Evolutionary conservation across 2,888 invertebrate species (phyloP), one percentile per base, ranked within the genome.

Genomic region (Eupeodes luniger): DNA sequence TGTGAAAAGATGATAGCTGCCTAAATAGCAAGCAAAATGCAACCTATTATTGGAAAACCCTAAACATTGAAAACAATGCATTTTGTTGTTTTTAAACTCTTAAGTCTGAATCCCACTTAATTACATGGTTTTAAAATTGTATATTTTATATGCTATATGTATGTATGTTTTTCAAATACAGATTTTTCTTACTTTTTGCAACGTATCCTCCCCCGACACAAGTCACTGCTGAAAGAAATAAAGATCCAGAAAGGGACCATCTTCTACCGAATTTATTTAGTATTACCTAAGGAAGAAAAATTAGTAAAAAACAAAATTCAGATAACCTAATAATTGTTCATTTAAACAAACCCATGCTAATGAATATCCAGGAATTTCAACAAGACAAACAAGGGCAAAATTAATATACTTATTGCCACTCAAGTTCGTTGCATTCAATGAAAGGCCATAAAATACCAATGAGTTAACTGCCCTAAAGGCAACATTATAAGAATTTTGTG

Each of bases 351-450:
- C 93, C 93, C 93, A 93, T 16, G 95, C 95, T 75, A 95, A 79
- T 5, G 94, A 93, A 90, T 95, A 95, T 4, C 95, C 95, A 7
- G 95, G 95, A 89, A 95, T 95, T 92, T 95, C 95, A 9, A 95
- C 93, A 14, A 95, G 91, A 85, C 95, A 95, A 2, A 95, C 95
- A 44, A 96, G 91, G 11, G 95, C 94, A 91, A 96, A 96, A 92
- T 96, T 96, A 2, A 95, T 85, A 91, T 96, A 96, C 92, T 96
- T 96, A 91, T 96, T 95, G 12, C 96, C 96, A 80, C 95, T 95
- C 83, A 96, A 94, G 69, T 94, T 95, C 0, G 95, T 96, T 0
- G 96, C 95, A 91, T 96, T 96, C 36, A 96, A 92, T 0, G 96
- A 96, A 44, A 96, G 93, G 0, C 96, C 96, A 90, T 96, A 96